Evolutionary conservation across 2,888 invertebrate genomes (phyloP).

Genomic region (Polydrusus tereticollis): DNA sequence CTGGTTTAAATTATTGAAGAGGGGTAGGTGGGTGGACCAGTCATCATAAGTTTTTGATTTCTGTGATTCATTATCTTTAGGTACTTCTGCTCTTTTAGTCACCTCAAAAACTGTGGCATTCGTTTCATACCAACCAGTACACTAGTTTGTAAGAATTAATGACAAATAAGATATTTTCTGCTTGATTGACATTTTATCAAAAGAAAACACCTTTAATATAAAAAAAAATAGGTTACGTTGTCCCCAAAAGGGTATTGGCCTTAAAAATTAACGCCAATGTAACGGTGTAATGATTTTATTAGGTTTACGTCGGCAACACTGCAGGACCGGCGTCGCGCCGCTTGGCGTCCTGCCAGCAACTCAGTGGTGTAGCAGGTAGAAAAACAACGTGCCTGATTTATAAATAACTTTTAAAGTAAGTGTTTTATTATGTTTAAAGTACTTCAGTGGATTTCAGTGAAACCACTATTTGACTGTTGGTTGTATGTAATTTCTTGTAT

Average conservation of each 20-base stretch:
- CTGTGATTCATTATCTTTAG: too few species aligned
- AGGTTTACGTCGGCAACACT: slow-evolving; percentile 25
- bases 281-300: background rate
- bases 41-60: too few species aligned
- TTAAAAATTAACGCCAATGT: background rate
- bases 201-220: too few species aligned
- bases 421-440: slow-evolving; percentile 42
- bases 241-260: background rate
- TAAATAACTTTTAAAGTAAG: slow-evolving; percentile 43
- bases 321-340: slow-evolving; percentile 37
- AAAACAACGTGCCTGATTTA: slow-evolving; percentile 36
- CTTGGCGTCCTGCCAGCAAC: slow-evolving; percentile 40
- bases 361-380: slow-evolving; percentile 48
- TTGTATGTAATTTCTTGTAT: slow-evolving; percentile 5
- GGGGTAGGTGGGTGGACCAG: too few species aligned
- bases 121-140: too few species aligned
- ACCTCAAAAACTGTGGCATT: too few species aligned
- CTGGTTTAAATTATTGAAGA: too few species aligned
- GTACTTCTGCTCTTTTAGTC: too few species aligned
- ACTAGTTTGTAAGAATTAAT: too few species aligned
- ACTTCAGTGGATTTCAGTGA: slow-evolving; percentile 31
- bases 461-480: slow-evolving; percentile 26
- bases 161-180: too few species aligned
- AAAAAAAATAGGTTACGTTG: too few species aligned
- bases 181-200: too few species aligned